These are phyloP conservation scores for Cyprinodon brontotheroides DNA, from an alignment of 2,113 vertebrate genomes.

Conservation along the genomic window DNA sequence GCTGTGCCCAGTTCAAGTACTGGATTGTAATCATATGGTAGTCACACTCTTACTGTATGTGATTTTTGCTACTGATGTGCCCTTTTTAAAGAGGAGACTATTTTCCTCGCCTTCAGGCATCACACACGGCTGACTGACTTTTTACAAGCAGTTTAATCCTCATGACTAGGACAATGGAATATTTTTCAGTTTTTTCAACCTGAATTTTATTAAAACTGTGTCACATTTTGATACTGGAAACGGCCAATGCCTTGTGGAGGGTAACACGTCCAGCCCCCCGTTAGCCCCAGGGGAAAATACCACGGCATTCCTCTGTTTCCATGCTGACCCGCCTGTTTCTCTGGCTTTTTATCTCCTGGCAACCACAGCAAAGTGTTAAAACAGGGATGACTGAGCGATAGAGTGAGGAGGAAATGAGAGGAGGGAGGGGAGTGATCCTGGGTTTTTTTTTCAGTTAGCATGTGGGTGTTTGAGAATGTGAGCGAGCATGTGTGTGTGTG, in stretches of 20 bases:
- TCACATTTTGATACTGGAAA: not conserved
- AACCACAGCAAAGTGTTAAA: conserved; percentile 81
- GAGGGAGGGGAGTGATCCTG: conserved; percentile 55
- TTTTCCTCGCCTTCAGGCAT: not conserved
- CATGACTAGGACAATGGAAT: not conserved
- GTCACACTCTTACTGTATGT: not conserved
- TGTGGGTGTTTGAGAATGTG: conserved; percentile 68
- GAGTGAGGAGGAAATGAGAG: conserved; percentile 58
- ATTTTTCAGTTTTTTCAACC: not conserved
- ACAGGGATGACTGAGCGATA: conserved; percentile 76
- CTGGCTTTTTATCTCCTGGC: conserved; percentile 80
- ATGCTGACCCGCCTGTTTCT: conserved; percentile 74
- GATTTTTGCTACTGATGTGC: not conserved
- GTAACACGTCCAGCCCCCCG: conserved; percentile 30
- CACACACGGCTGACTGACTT: not conserved
- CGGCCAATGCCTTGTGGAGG: not conserved
- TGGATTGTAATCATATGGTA: not conserved
- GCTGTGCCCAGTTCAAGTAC: not conserved
- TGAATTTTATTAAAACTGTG: not conserved
- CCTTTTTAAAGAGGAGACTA: not conserved
- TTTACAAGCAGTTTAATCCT: not conserved
- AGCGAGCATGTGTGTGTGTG: conserved; percentile 15
- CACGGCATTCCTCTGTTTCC: conserved; percentile 67
- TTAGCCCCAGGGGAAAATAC: conserved; percentile 39
- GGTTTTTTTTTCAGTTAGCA: conserved; percentile 56